Conservation (phyloP, 64 coral and sea anemone species). For the Montipora foliosa region DNA sequence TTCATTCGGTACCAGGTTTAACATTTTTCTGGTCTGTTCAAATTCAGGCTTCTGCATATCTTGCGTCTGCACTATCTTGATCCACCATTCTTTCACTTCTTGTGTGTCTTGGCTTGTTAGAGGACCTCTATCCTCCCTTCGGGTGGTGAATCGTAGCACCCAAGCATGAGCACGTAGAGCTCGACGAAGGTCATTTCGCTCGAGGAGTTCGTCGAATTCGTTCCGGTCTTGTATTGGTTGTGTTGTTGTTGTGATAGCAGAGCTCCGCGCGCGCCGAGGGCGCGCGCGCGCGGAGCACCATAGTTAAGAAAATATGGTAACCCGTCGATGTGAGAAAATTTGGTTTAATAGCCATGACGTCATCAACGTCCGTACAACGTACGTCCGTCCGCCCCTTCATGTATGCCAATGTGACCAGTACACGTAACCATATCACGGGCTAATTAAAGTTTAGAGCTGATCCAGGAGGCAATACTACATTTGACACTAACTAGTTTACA, state of each 20-base stretch:
- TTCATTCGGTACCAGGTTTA: conserved; percentile 41
- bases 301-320: too few relatives aligned
- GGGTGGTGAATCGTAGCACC: conserved; percentile 41
- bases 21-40: conserved; percentile 6
- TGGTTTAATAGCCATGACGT: too few relatives aligned
- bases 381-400: too few relatives aligned
- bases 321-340: too few relatives aligned
- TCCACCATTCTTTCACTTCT: conserved; percentile 25
- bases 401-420: too few relatives aligned
- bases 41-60: conserved; percentile 20
- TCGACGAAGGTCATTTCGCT: conserved; percentile 38
- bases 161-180: conserved; percentile 23
- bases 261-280: too few relatives aligned
- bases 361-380: too few relatives aligned
- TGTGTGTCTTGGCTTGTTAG: conserved; percentile 54
- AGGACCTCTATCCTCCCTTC: neutral
- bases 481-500: too few relatives aligned
- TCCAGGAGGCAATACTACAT: too few relatives aligned
- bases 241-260: neutral
- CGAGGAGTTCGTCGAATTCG: conserved; percentile 23
- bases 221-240: conserved; percentile 13
- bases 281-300: too few relatives aligned
- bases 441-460: too few relatives aligned
- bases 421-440: too few relatives aligned
- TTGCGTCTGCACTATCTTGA: conserved; percentile 40